These are phyloP conservation scores for Chiroxiphia lanceolata DNA, from an alignment of 2,797 vertebrate species.

Conservation along the genomic window DNA sequence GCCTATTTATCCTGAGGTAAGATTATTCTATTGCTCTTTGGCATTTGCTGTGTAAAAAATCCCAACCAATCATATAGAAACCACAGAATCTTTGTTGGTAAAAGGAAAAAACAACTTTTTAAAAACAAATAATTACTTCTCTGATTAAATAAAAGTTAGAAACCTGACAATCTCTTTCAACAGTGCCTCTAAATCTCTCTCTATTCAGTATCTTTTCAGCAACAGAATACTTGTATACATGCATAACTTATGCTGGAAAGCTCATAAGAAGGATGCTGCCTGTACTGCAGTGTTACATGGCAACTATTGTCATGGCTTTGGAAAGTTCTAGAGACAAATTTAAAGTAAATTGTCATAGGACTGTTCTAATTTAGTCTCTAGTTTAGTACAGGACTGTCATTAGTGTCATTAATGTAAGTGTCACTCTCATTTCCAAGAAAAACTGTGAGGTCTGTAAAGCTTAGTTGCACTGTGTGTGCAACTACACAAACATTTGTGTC, in stretches of 20 bases:
- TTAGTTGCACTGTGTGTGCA: not conserved
- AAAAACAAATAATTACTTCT: not conserved
- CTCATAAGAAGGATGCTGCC: not conserved
- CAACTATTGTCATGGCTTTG: not conserved
- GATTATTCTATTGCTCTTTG: not conserved
- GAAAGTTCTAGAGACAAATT: not conserved
- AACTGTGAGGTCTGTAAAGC: not conserved
- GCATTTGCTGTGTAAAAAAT: not conserved
- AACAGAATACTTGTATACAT: not conserved
- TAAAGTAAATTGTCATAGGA: not conserved
- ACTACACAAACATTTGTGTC: rapidly evolving
- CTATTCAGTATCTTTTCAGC: not conserved
- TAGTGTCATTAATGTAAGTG: not conserved
- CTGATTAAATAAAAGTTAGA: not conserved
- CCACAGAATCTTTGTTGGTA: not conserved
- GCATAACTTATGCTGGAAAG: not conserved
- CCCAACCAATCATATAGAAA: not conserved
- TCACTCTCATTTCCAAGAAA: not conserved
- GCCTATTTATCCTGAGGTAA: not conserved
- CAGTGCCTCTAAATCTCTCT: not conserved
- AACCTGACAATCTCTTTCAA: not conserved
- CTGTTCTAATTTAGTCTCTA: not conserved
- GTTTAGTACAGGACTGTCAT: not conserved
- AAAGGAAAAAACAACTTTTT: not conserved
- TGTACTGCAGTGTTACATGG: not conserved